These are phyloP conservation scores for Cyprinodon tularosa DNA, from an alignment of 2,113 vertebrate species.

Conservation along the genomic window DNA sequence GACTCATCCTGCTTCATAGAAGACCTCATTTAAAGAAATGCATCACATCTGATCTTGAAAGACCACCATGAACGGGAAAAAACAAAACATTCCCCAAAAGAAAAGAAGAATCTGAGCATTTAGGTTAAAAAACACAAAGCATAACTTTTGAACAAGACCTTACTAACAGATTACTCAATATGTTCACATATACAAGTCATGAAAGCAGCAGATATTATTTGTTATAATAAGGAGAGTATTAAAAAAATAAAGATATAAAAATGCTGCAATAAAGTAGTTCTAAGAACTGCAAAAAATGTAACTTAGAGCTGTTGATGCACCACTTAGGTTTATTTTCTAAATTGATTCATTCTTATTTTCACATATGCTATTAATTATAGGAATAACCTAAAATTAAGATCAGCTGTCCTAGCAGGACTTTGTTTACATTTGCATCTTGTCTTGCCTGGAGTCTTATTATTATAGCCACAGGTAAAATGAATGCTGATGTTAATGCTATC, in stretches of 20 bases:
- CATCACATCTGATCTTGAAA: slow-evolving; percentile 2
- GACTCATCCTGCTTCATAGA: slow-evolving; percentile 12
- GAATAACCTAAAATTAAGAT: too few species aligned
- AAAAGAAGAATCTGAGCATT: neutral
- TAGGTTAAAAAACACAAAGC: neutral
- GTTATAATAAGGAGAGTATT: slow-evolving; percentile 25
- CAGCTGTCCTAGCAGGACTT: too few species aligned
- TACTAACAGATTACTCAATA: slow-evolving; percentile 8
- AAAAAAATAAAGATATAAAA: slow-evolving; percentile 22
- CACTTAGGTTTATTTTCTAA: too few species aligned
- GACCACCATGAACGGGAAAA: slow-evolving; percentile 12
- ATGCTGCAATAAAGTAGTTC: too few species aligned
- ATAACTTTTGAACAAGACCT: slow-evolving; percentile 14
- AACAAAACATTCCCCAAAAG: slow-evolving; percentile 3
- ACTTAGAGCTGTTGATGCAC: too few species aligned
- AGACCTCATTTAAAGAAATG: slow-evolving; percentile 6
- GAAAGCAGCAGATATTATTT: slow-evolving; percentile 30
- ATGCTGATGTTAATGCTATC: too few species aligned
- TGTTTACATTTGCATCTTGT: too few species aligned
- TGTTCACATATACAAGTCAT: slow-evolving; percentile 39
- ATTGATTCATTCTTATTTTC: too few species aligned
- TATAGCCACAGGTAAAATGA: too few species aligned
- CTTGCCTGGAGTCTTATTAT: too few species aligned
- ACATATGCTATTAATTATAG: too few species aligned
- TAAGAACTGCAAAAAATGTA: too few species aligned